Conservation (phyloP, 2,888 invertebrate genomes). For the Sclerodermus sp. region DNA sequence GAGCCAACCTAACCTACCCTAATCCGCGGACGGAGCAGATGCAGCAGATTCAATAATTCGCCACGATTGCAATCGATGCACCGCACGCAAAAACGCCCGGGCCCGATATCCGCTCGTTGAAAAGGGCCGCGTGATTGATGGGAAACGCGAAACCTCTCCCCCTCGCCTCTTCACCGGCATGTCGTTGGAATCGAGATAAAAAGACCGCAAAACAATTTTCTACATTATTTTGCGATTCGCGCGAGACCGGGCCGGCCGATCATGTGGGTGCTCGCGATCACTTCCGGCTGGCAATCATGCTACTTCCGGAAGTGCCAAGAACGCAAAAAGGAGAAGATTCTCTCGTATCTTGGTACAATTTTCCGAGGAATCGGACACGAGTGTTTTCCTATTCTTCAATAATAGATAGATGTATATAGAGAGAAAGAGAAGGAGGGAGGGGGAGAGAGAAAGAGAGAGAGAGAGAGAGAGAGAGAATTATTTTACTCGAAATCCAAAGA, state of each 20-base stretch:
- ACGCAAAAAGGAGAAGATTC: too few species aligned
- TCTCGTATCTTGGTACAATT: too few species aligned
- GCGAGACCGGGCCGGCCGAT: neutral
- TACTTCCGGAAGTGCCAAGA: too few species aligned
- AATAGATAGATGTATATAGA: too few species aligned
- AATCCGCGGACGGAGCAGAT: slow-evolving; percentile 39
- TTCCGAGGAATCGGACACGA: too few species aligned
- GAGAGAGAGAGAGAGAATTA: too few species aligned
- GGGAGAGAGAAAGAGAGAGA: too few species aligned
- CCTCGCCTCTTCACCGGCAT: slow-evolving; percentile 4
- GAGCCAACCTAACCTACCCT: slow-evolving; percentile 31
- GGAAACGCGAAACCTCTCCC: slow-evolving; percentile 45
- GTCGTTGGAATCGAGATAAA: slow-evolving; percentile 44
- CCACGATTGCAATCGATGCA: slow-evolving; percentile 49
- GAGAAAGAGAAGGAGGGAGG: too few species aligned
- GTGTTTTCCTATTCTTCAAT: too few species aligned
- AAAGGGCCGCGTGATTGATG: slow-evolving; percentile 53
- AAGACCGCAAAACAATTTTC: slow-evolving; percentile 51
- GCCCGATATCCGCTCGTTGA: slow-evolving; percentile 45
- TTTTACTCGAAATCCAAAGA: slow-evolving; percentile 29
- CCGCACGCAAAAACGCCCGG: slow-evolving; percentile 48
- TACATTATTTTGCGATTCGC: slow-evolving; percentile 39
- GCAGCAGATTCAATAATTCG: slow-evolving; percentile 53
- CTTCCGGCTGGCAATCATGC: too few species aligned
- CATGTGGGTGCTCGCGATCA: slow-evolving; percentile 16